Evolutionary conservation across 1,140 invertebrate genomes (phyloP).

Genomic region (Drosophila busckii): DNA sequence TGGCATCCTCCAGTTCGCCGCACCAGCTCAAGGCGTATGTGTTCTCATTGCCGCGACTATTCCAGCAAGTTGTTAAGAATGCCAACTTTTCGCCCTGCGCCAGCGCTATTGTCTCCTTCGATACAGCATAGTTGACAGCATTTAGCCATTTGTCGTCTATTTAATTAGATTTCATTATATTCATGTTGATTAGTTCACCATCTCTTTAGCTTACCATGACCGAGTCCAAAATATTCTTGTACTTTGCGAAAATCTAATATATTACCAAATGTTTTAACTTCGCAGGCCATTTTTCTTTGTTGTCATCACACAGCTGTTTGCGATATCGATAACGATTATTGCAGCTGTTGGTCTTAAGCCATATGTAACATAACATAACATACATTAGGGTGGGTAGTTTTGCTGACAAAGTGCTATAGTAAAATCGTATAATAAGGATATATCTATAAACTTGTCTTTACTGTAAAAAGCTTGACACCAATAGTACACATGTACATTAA

Average conservation of each 20-base stretch:
- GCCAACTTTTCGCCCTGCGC: conserved; percentile 84
- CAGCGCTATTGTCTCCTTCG: conserved; percentile 86
- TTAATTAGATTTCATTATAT: neutral
- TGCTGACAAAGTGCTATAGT: no score
- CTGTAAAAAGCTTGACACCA: no score
- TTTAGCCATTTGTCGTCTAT: conserved; percentile 86
- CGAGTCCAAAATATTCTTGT: conserved; percentile 80
- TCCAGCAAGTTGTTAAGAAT: conserved; percentile 84
- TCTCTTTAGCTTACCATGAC: conserved; percentile 63
- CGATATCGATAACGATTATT: no score
- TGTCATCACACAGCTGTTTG: conserved; percentile 46
- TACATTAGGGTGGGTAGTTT: no score
- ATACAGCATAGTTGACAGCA: conserved; percentile 85
- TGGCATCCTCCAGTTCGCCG: conserved; percentile 79
- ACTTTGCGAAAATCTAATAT: conserved; percentile 83
- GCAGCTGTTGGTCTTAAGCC: no score
- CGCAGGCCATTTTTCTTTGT: conserved; percentile 82
- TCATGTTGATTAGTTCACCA: conserved; percentile 21
- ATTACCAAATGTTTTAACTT: conserved; percentile 84
- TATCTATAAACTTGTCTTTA: no score
- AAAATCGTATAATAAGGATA: no score
- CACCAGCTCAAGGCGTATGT: conserved; percentile 81
- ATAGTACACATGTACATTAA: no score
- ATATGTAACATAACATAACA: no score
- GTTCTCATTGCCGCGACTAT: conserved; percentile 80